phyloP scores from a whole-genome alignment of 1,140 invertebrate genomes.

The Ips typographus region DNA sequence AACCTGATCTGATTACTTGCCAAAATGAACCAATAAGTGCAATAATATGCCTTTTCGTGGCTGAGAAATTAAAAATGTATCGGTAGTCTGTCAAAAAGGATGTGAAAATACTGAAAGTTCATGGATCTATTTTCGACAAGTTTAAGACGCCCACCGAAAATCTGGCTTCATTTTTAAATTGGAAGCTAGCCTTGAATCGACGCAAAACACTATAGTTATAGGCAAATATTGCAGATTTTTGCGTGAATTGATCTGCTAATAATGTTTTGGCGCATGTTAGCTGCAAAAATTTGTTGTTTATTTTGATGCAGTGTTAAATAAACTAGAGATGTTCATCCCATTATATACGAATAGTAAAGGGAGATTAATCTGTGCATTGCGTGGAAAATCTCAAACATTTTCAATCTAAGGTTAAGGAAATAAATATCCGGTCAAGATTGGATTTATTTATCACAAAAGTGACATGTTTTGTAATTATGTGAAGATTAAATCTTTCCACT shows the following conservation, averaged over 20 bases:
- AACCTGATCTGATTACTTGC: conserved; percentile 18
- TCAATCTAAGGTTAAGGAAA: too few relatives aligned
- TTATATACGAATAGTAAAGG: too few relatives aligned
- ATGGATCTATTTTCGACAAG: conserved; percentile 14
- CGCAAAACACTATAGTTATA: conserved; percentile 3
- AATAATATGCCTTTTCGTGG: conserved; percentile 8
- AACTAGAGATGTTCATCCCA: too few relatives aligned
- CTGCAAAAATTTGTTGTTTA: too few relatives aligned
- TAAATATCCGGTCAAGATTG: too few relatives aligned
- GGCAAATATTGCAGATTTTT: conserved; percentile 8
- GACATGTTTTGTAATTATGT: too few relatives aligned
- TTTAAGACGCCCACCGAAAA: conserved; percentile 13
- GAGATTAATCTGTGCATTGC: too few relatives aligned
- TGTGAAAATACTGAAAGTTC: conserved; percentile 8
- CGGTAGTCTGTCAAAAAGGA: background rate
- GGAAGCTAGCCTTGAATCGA: conserved; percentile 4
- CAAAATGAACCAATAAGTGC: conserved; percentile 15
- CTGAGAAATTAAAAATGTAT: background rate
- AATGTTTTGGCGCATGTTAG: too few relatives aligned
- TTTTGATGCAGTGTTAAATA: too few relatives aligned
- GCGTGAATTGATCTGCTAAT: background rate
- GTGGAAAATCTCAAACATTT: too few relatives aligned
- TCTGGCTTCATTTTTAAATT: conserved; percentile 11
- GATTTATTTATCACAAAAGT: too few relatives aligned
- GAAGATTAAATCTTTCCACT: too few relatives aligned